Conservation (phyloP, 2,888 invertebrate genomes). For the Ditylenchus weischeri region DNA sequence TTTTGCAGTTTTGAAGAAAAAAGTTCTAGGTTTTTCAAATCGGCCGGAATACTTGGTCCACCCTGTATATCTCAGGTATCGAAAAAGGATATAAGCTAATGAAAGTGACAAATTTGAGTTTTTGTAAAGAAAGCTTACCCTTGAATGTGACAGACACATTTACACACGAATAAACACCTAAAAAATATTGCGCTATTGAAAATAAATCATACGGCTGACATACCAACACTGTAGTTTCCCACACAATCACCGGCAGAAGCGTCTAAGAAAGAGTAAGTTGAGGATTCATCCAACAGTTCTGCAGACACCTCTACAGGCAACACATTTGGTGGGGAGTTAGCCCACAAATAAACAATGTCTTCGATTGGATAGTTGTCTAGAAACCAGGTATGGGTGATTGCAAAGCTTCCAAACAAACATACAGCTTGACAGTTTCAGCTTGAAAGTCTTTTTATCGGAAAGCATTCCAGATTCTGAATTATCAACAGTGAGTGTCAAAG, state of each 20-base stretch:
- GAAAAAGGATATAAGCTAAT: too few relatives aligned
- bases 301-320: conserved; percentile 53
- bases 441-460: conserved; percentile 15
- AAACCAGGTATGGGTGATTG: conserved; percentile 2
- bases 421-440: conserved; percentile 25
- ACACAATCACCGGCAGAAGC: conserved; percentile 51
- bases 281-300: conserved; percentile 41
- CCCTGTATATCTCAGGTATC: too few relatives aligned
- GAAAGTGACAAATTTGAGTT: too few relatives aligned
- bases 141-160: conserved; percentile 50
- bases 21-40: too few relatives aligned
- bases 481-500: conserved; percentile 7
- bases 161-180: conserved; percentile 47
- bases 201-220: not conserved
- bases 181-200: not conserved
- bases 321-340: conserved; percentile 53
- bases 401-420: not conserved
- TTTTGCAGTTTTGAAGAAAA: too few relatives aligned
- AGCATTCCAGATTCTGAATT: not conserved
- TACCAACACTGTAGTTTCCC: conserved; percentile 54
- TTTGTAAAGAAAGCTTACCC: conserved; percentile 23
- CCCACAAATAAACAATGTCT: conserved; percentile 57
- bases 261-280: conserved; percentile 28
- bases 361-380: conserved; percentile 46
- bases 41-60: too few relatives aligned